Conservation (phyloP, 2,113 vertebrate genomes). For the Amblyornis subalaris region DNA sequence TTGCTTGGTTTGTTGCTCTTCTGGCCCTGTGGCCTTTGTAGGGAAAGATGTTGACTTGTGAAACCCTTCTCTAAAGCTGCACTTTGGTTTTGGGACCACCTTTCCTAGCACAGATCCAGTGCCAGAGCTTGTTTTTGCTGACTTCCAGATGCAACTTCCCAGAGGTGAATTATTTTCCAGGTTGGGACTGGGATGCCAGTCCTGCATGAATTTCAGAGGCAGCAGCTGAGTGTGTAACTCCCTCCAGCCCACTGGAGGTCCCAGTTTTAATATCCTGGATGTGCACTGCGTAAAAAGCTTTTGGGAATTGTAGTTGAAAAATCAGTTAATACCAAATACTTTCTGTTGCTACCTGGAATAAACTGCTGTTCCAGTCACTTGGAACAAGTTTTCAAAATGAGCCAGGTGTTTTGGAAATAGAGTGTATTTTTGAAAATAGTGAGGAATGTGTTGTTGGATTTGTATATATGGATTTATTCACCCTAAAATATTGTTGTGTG, state of each 20-base stretch:
- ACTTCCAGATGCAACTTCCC: background rate
- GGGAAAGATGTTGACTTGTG: background rate
- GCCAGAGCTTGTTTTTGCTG: background rate
- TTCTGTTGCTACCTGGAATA: background rate
- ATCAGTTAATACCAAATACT: background rate
- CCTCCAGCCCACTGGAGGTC: background rate
- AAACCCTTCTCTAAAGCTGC: background rate
- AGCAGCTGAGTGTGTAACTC: background rate
- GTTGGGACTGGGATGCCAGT: background rate
- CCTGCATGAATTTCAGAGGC: accelerated
- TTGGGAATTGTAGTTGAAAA: background rate
- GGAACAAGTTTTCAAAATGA: background rate
- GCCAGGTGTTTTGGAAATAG: background rate
- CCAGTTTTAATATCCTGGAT: background rate
- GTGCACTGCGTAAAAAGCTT: accelerated
- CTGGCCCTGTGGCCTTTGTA: background rate
- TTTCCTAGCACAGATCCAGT: background rate
- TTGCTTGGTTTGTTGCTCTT: background rate
- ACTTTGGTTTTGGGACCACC: background rate
- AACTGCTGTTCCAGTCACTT: background rate
- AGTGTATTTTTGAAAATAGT: background rate
- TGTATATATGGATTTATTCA: background rate
- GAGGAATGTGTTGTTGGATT: background rate
- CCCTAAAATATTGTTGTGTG: background rate
- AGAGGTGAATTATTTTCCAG: background rate